These are phyloP conservation scores for Takifugu rubripes DNA, from an alignment of 2,797 vertebrate species.

Conservation along the genomic window DNA sequence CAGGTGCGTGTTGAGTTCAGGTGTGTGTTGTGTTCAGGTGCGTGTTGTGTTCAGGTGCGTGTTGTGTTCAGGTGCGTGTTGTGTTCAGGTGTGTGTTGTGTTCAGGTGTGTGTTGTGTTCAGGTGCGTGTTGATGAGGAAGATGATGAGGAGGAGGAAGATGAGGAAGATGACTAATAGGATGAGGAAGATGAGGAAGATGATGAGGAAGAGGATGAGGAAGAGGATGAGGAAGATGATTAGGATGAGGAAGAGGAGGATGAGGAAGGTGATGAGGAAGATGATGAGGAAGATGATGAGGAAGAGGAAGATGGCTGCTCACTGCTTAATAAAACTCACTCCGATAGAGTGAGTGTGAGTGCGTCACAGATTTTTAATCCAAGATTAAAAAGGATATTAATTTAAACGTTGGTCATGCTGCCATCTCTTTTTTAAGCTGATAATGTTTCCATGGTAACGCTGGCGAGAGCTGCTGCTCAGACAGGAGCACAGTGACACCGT, in stretches of 20 bases:
- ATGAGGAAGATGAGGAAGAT: no score
- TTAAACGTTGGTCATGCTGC: no score
- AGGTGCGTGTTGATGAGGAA: not conserved
- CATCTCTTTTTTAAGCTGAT: not conserved
- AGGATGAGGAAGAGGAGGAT: slow-evolving; percentile 21
- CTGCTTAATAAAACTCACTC: no score
- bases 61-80: not conserved
- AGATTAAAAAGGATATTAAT: not conserved
- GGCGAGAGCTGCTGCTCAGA: no score
- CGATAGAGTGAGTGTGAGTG: not conserved
- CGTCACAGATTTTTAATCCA: not conserved
- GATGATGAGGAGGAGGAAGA: no score
- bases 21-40: not conserved
- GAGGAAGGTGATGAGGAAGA: no score
- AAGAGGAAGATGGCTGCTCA: no score
- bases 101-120: not conserved
- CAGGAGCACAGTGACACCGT: not conserved
- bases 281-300: no score
- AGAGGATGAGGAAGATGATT: not conserved
- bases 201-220: not conserved
- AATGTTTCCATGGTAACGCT: not conserved
- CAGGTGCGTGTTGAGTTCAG: not conserved
- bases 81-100: not conserved
- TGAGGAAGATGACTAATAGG: no score
- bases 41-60: no score